Evolutionary conservation across 1,140 invertebrate genomes (phyloP), one percentile per base, ranked within the genome.

Genomic region (Calliopsis andreniformis): DNA sequence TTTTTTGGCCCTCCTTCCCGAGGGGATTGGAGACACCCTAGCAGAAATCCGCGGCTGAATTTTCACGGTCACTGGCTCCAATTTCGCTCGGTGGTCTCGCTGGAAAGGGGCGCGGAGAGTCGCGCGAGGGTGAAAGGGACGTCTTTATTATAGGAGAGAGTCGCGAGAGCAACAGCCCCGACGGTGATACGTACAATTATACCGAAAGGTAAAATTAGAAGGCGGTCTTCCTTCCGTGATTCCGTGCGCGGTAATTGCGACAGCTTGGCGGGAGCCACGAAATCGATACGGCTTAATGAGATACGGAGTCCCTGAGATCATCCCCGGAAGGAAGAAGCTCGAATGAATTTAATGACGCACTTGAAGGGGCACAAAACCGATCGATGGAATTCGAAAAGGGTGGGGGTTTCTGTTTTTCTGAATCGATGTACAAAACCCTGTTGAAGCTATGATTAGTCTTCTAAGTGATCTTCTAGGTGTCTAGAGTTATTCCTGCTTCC

Each of bases 61-160:
- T 88, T 89, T 88, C 86, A 87, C 86, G 87, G 82, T 86, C 80
- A 87, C 86, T 82, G 83, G 79, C 79, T 76, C 7, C 87, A 85
- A 87, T 88, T 86, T 87, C 85, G 75, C 77, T 77, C 79, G 63
- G 66, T 25, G 78, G 25, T 28, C 53, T n/a, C n/a, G 18, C 18
- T 39, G 42, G 4, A 43, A 1, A 14, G 6, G 47, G 20, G 25
- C n/a, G 23, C 32, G 14, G 30, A 23, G 51, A 25, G 25, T 55
- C 51, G 6, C n/a, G 45, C 25, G 20, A 20, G 63, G 3, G 25
- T 18, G 16, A 42, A n/a, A 58, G 42, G 51, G 62, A 66, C 28
- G 49, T 43, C 49, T 73, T 73, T 66, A 66, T 73, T 66, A 66
- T 45, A 35, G 70, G 45, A 58, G 30, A 20, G 55, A 14, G 30